phyloP scores from a whole-genome alignment of 2,797 vertebrate species.

The Australoheros facetus region DNA sequence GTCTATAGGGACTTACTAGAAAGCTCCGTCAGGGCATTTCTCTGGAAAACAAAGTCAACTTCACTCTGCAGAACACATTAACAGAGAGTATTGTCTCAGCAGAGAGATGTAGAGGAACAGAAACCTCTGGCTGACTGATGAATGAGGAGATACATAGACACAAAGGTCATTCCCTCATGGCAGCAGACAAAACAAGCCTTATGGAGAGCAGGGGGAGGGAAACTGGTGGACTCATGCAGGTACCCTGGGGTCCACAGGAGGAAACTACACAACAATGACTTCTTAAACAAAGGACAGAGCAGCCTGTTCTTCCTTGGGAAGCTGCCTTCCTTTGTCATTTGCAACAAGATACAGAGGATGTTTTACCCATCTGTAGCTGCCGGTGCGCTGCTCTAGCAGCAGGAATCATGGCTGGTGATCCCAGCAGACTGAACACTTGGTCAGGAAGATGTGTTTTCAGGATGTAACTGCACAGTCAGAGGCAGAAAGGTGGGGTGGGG shows the following conservation, averaged over 20 bases:
- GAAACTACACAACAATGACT: neutral
- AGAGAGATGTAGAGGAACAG: neutral
- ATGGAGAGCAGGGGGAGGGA: conserved; percentile 17
- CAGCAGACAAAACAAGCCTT: conserved; percentile 48
- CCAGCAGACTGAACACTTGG: neutral
- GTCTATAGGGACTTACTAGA: conserved; percentile 10
- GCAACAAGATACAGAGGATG: neutral
- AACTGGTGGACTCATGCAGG: conserved; percentile 41
- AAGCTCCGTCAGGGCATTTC: conserved; percentile 19
- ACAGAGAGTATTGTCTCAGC: conserved; percentile 59
- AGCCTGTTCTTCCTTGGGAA: neutral
- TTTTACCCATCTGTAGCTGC: neutral
- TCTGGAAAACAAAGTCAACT: conserved; percentile 20
- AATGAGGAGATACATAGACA: conserved; percentile 35
- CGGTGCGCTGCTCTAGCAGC: neutral
- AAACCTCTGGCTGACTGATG: conserved; percentile 4
- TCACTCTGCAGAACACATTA: conserved; percentile 65
- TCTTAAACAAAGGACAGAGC: neutral
- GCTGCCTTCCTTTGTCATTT: neutral
- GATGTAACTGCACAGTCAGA: neutral
- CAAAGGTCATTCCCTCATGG: conserved; percentile 44
- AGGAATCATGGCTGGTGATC: neutral
- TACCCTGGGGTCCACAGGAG: neutral
- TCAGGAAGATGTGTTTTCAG: neutral
- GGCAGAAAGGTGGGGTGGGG: too few species aligned